Evolutionary conservation across 1,140 invertebrate genomes (phyloP), one percentile per base, ranked within the genome.

Genomic region (Diuraphis noxia): DNA sequence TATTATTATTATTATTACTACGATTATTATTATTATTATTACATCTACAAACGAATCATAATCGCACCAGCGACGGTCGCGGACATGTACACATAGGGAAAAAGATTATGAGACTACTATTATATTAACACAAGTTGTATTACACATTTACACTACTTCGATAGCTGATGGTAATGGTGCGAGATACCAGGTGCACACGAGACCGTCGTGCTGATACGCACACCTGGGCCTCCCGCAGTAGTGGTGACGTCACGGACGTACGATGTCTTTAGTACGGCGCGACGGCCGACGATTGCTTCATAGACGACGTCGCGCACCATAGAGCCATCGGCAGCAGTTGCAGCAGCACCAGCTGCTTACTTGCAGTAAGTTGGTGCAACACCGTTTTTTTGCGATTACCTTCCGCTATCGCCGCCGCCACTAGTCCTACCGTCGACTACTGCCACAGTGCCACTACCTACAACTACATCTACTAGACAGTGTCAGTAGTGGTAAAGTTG

Each of bases 101-200:
- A n/a, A 46, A 91, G 77, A 91, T 91, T 91, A 91, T 43, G 89
- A 81, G 89, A 79, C 86, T 77, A 52, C 89, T 81, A 91, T 91
- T 91, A 82, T 79, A 81, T 82, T 91, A 91, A 72, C 34, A 72
- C 56, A n/a, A 72, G 56, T 72, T 72, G 56, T 72, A 72, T 72
- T 72, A 72, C n/a, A n/a, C n/a, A n/a, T n/a, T n/a, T n/a, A n/a
- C 56, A n/a, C 56, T 72, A 72, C 56, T 72, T 72, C 56, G 56
- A 72, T 72, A 72, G 56, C 56, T 72, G 63, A 46, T 91, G 89
- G 43, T 34, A 82, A 91, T 91, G 89, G 89, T 91, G 17, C 34
- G 36, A 91, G 89, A 91, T 30, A 52, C 89, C 77, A 91, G 89
- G 89, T 91, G 89, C 43, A 46, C 77, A 82, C 77, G 77, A 25